Conservation (phyloP, 2,113 vertebrate genomes). For the Pardalotus punctatus region DNA sequence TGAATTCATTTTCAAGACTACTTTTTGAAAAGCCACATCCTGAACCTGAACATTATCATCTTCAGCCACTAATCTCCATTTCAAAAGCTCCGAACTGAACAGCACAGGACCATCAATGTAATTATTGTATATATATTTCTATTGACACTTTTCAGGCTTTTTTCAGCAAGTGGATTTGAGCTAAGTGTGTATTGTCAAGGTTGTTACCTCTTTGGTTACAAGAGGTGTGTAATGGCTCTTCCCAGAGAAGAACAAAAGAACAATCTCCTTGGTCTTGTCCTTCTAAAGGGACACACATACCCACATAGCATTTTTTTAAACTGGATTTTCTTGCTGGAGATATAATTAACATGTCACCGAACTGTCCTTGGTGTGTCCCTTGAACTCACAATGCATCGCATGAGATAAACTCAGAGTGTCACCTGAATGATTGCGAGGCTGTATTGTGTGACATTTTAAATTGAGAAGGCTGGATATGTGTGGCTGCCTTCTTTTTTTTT, state of each 20-base stretch:
- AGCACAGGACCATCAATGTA: neutral
- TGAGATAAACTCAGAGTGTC: slow-evolving; percentile 27
- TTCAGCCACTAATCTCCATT: slow-evolving; percentile 7
- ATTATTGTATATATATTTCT: slow-evolving; percentile 1
- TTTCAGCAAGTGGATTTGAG: neutral
- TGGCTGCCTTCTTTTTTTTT: neutral
- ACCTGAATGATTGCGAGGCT: slow-evolving; percentile 26
- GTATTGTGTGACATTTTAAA: slow-evolving; percentile 49
- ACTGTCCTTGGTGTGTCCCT: slow-evolving; percentile 36
- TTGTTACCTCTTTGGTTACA: neutral
- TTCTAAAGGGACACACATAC: neutral
- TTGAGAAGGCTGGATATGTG: slow-evolving; percentile 23
- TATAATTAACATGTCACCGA: slow-evolving; percentile 37
- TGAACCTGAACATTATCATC: neutral
- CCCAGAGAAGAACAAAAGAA: neutral
- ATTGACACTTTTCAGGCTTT: neutral
- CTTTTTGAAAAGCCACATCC: neutral
- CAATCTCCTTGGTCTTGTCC: neutral
- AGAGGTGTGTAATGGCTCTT: neutral
- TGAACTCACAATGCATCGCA: neutral
- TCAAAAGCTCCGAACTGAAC: neutral
- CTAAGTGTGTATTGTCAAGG: slow-evolving; percentile 3
- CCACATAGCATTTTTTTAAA: neutral
- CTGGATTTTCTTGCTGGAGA: slow-evolving; percentile 7
- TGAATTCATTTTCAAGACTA: slow-evolving; percentile 15